A percentile compares a stretch with the other conserved stretches of the same genome.
phyloP scores from a whole-genome alignment of 2,797 vertebrate species.

The Acanthiza pusilla region DNA sequence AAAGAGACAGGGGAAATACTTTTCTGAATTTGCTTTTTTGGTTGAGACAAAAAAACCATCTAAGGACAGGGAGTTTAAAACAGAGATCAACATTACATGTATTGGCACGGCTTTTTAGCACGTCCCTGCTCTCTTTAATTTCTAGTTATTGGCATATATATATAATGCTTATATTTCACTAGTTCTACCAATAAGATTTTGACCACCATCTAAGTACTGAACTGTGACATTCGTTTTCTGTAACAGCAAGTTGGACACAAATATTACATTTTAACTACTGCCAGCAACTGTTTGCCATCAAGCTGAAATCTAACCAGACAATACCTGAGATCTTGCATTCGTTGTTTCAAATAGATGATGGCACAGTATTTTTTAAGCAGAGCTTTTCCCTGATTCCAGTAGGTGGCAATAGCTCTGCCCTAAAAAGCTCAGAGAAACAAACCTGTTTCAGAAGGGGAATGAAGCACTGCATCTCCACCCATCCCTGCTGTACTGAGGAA shows the following conservation, averaged over 20 bases:
- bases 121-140: background rate
- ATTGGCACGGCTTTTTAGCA: background rate
- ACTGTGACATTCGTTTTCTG: background rate
- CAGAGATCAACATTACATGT: background rate
- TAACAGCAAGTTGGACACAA: background rate
- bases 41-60: fast-evolving
- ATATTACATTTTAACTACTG: background rate
- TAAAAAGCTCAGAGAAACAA: conserved; percentile 1
- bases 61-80: background rate
- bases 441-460: background rate
- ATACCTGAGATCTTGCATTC: background rate
- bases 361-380: background rate
- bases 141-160: background rate
- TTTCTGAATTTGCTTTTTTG: background rate
- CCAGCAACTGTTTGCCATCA: background rate
- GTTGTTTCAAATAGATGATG: background rate
- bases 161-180: background rate
- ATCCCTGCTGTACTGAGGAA: background rate
- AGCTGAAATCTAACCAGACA: background rate
- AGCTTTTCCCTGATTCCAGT: conserved; percentile 7
- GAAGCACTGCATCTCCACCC: background rate
- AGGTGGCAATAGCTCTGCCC: conserved; percentile 49
- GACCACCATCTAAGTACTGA: background rate
- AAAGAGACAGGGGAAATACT: background rate
- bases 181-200: background rate